phyloP scores from a whole-genome alignment of 2,797 vertebrate species.

The Huso huso region DNA sequence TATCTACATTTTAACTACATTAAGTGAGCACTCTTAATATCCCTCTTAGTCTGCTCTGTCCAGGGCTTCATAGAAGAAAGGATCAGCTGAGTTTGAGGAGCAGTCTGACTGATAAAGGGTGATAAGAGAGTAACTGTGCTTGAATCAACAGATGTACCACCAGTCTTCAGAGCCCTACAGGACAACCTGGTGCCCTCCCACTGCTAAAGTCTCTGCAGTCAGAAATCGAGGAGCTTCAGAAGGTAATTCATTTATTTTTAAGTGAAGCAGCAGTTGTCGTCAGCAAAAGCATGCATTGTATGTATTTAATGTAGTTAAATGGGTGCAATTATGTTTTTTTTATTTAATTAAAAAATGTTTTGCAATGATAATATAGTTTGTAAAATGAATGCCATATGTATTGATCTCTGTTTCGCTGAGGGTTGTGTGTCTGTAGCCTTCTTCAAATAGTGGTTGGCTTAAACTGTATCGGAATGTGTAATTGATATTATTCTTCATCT shows the following conservation, averaged over 20 bases:
- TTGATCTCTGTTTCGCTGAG: slow-evolving; percentile 4
- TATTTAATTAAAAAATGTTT: slow-evolving; percentile 5
- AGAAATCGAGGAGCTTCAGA: slow-evolving; percentile 55
- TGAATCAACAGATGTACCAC: slow-evolving; percentile 46
- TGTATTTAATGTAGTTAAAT: not conserved
- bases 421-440: not conserved
- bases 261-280: not conserved
- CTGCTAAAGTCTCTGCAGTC: slow-evolving; percentile 52
- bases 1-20: too few relatives aligned
- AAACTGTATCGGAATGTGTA: too few relatives aligned
- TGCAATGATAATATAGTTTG: not conserved
- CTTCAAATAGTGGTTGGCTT: not conserved
- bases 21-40: too few relatives aligned
- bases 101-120: too few relatives aligned
- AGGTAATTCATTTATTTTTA: slow-evolving; percentile 32
- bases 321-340: not conserved
- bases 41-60: too few relatives aligned
- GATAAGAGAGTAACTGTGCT: not conserved
- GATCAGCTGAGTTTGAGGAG: too few relatives aligned
- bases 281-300: not conserved
- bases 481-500: too few relatives aligned
- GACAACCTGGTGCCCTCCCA: slow-evolving; percentile 29
- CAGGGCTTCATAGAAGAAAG: too few relatives aligned
- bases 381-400: too few relatives aligned
- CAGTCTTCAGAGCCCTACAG: slow-evolving; percentile 29